Base-by-base conservation (phyloP, 2,797 vertebrate genomes). In the Pagetopsis macropterus region DNA sequence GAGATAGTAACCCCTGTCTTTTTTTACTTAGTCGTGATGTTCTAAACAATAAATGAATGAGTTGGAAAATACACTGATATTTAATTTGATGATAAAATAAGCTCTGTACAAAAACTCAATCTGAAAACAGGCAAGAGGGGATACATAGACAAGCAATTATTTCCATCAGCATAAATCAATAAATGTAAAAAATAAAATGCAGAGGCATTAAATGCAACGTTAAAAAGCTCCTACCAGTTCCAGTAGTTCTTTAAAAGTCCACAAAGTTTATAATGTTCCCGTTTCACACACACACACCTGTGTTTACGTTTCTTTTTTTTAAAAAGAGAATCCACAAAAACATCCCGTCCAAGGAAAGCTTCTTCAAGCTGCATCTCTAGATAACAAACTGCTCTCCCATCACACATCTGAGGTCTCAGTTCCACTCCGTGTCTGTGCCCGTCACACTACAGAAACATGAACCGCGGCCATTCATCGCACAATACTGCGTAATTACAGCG, bases 401-500 rank as follows among this genome's bases (percentile, higher is more conserved):
- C 77, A 55, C 77, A 83, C 65, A 76, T 82, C 54, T 57, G 44
- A 56, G 75, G 65, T 84, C 78, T 82, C 72, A 51, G 67, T 74
- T 82, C 70, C 78, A 54, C 67, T 66, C 74, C 57, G 55, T 15
- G 66, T 72, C 70, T 84, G 70, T 41, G 72, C 48, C 69, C 68
- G 55, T 84, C 78, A 79, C 78, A 82, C 81, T 63, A 73, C 43
- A 21, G 78, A 80, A 87, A 83, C 81, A 51, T 19, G 63, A 84
- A 63, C 60, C 70, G 16, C 21, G 27, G 21, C 46, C 81, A 83
- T 88, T 84, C 81, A 55, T 83, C 82, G 70, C 76, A 82, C 70
- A 77, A 76, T 75, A 31, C 69, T 52, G 65, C 4, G 33, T 74
- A 81, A 87, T 85, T 79, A 84, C 83, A 56, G 69, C 61, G 17